phyloP scores from a whole-genome alignment of 2,888 invertebrate genomes.

The Melikaiella ostensackeni region DNA sequence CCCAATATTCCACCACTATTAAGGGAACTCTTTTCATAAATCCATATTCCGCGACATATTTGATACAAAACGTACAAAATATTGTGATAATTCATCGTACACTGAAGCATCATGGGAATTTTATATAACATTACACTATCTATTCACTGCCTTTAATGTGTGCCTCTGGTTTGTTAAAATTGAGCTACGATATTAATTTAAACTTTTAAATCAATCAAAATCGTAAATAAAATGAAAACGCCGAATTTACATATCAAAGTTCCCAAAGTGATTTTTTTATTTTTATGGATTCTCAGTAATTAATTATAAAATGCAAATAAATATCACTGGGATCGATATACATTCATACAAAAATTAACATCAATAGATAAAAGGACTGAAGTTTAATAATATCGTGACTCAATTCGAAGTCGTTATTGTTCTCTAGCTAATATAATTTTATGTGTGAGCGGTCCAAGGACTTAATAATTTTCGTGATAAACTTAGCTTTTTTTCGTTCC shows the following conservation, averaged over 20 bases:
- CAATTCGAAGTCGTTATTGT: constrained; percentile 17
- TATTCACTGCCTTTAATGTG: constrained; percentile 32
- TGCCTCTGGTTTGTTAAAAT: constrained; percentile 29
- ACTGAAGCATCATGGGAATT: constrained; percentile 4
- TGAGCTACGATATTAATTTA: constrained; percentile 25
- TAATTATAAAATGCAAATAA: background rate
- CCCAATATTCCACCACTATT: background rate
- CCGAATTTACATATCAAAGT: constrained; percentile 17
- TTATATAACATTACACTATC: constrained; percentile 10
- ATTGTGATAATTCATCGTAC: constrained; percentile 31
- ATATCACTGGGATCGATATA: background rate
- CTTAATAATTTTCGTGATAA: constrained; percentile 28
- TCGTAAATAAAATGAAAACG: background rate
- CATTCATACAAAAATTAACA: background rate
- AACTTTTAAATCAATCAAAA: background rate
- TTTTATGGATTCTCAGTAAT: background rate
- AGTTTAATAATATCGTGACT: constrained; percentile 20
- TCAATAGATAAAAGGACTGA: background rate
- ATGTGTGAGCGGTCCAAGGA: background rate
- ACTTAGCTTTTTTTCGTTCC: constrained; percentile 8
- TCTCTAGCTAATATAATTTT: constrained; percentile 20
- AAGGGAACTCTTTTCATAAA: background rate
- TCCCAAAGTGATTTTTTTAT: background rate
- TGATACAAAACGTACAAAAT: constrained; percentile 13
- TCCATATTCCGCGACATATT: background rate